Conservation (phyloP, 2,797 vertebrate species). For the Lithobates pipiens region DNA sequence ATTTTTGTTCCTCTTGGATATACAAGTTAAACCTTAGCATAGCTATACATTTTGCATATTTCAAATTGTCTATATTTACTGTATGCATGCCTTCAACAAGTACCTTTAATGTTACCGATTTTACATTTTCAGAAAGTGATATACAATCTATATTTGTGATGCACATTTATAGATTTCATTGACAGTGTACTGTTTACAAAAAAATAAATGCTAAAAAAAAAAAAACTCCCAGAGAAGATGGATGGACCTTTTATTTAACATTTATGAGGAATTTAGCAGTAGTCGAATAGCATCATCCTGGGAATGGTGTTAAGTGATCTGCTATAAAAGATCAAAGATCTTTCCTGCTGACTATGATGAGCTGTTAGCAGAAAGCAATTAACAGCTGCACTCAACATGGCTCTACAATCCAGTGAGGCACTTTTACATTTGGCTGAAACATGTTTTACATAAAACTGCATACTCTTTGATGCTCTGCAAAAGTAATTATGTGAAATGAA, state of each 20-base stretch:
- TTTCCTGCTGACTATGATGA: slow-evolving; percentile 29
- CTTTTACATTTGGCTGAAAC: slow-evolving; percentile 41
- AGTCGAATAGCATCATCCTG: slow-evolving; percentile 25
- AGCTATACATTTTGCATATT: no score
- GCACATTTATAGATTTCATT: not conserved
- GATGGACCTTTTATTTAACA: slow-evolving; percentile 28
- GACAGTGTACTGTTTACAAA: slow-evolving; percentile 1
- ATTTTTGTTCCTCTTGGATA: no score
- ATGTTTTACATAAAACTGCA: slow-evolving; percentile 36
- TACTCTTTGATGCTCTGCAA: slow-evolving; percentile 35
- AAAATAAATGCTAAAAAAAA: not conserved
- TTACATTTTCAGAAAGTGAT: no score
- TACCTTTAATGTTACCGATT: no score
- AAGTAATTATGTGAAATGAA: slow-evolving; percentile 24
- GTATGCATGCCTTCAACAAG: no score
- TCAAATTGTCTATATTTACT: no score
- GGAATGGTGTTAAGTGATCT: slow-evolving; percentile 48
- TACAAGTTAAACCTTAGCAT: no score
- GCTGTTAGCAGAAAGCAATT: slow-evolving; percentile 51
- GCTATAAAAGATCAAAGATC: slow-evolving; percentile 40
- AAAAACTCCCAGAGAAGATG: not conserved
- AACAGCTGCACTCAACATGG: slow-evolving; percentile 41
- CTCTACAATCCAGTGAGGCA: slow-evolving; percentile 25
- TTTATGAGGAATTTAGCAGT: slow-evolving; percentile 56
- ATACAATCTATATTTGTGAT: not conserved